Evolutionary conservation across 2,797 vertebrate genomes (phyloP), one percentile per base, ranked within the genome.

Genomic region (Aphelocoma californica): DNA sequence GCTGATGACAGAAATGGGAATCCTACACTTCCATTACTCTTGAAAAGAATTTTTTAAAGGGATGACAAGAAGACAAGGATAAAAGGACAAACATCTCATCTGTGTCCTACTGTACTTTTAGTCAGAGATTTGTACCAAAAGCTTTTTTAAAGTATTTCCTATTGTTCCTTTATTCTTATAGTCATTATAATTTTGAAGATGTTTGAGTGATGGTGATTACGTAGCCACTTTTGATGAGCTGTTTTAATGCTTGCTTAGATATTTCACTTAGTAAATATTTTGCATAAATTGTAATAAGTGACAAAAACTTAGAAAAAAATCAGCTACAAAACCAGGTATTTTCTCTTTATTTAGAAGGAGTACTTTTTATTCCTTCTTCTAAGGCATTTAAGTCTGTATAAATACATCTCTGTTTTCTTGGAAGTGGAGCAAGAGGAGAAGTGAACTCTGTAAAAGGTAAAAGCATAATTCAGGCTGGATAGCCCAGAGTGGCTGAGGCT

Each of bases 391-490:
- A 53, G 24, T 66, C 60, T 34, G 92, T 81, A 28, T 29, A 26
- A 69, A 34, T 26, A 19, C 8, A 19, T 18, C 10, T 80, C 28
- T 84, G 6, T 61, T 88, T 74, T 36, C 77, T 70, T 77, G 51
- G 40, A 93, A 72, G 11, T n/a, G 5, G 25, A 79, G 19, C 40
- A 80, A 91, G 74, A 69, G 6, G 6, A 42, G 14, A 56, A 36
- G 4, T 67, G 7, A 60, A 14, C 2, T 58, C 9, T 75, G 24
- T n/a, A 70, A 62, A 74, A 58, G 5, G 9, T 38, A 14, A 47
- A 78, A 74, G 5, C 0, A 0, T 44, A 40, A 21, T 67, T 86
- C 29, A 60, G 14, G 4, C 36, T 78, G n/a, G 18, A 26, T 50
- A 18, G n/a, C 18, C 25, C 51, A 48, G 57, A 15, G 28, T 38